Evolutionary conservation across 2,797 vertebrate genomes (phyloP).

Genomic region (Arnoldichthys spilopterus): DNA sequence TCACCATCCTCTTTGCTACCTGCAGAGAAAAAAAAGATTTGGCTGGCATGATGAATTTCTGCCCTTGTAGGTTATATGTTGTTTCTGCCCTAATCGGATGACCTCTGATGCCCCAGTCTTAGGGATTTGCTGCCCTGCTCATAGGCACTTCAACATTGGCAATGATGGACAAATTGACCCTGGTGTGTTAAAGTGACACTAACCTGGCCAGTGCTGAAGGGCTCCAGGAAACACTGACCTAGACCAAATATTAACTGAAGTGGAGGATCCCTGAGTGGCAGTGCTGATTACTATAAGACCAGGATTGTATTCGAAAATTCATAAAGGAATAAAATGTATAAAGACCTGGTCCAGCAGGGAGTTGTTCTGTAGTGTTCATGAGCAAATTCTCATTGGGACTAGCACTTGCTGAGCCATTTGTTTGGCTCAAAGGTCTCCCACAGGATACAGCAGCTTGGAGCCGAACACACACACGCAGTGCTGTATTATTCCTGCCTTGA

Average conservation of each 20-base stretch:
- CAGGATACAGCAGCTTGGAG: slow-evolving; percentile 75
- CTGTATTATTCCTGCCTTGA: slow-evolving; percentile 74
- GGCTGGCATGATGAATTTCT: too few relatives aligned
- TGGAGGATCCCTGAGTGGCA: neutral
- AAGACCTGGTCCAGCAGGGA: slow-evolving; percentile 20
- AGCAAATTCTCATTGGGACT: slow-evolving; percentile 26
- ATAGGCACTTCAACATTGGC: neutral
- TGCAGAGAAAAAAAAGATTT: slow-evolving; percentile 35
- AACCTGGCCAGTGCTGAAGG: too few relatives aligned
- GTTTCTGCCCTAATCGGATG: too few relatives aligned
- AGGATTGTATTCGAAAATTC: too few relatives aligned
- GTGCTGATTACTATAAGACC: neutral
- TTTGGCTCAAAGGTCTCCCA: slow-evolving; percentile 54
- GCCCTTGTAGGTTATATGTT: too few relatives aligned
- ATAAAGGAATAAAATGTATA: neutral
- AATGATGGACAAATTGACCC: too few relatives aligned
- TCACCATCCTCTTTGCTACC: slow-evolving; percentile 44
- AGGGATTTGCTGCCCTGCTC: too few relatives aligned
- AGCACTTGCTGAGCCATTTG: slow-evolving; percentile 31
- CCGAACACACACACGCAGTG: slow-evolving; percentile 86
- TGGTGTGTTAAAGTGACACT: neutral
- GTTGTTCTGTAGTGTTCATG: neutral
- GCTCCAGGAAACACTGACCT: too few relatives aligned
- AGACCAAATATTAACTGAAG: too few relatives aligned
- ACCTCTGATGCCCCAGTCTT: too few relatives aligned